Base-by-base conservation (phyloP, 2,888 invertebrate genomes). In the Xestia xanthographa region DNA sequence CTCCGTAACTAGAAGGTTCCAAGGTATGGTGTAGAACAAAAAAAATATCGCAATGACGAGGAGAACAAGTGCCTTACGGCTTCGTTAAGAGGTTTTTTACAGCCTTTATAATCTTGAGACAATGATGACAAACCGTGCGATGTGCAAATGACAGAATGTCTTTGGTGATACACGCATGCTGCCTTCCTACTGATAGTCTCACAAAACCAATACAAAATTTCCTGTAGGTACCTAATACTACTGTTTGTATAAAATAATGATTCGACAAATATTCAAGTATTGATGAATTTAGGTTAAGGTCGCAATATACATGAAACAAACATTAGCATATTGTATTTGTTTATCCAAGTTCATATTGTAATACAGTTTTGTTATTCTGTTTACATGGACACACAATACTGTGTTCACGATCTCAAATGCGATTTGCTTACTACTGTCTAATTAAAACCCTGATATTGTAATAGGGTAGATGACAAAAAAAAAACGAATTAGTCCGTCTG, bases 141-240 rank as follows among this genome's bases (percentile, higher is more conserved):
- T 93, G 93, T 94, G 94, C 92, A 86, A 84, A 83, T 68, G 77
- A 88, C 92, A 92, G 93, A 93, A 48, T 89, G 72, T 87, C 89
- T 26, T 79, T 94, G 94, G 90, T 92, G 94, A 92, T 93, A 93
- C 90, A 90, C 87, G 93, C 93, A 93, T 94, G 94, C 93, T 94
- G 93, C 93, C 93, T 93, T 94, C 94, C 93, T 94, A 90, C 94
- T 94, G 93, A 94, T 26, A 26, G 77, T 78, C 88, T 90, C 89
- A 79, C 43, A 38, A 41, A 41, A 41, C 9, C 41, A 11, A 5
- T 14, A 45, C 14, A 14, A 45, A 45, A 5, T 17, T 45, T 45
- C 17, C 45, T 45, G 45, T 45, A 45, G 45, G 17, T 45, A 45
- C 5, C 45, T 17, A 17, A 45, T 5, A 45, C 45, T 17, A 45